Evolutionary conservation across 2,113 vertebrate species (phyloP).

Genomic region (Hemicordylus capensis): DNA sequence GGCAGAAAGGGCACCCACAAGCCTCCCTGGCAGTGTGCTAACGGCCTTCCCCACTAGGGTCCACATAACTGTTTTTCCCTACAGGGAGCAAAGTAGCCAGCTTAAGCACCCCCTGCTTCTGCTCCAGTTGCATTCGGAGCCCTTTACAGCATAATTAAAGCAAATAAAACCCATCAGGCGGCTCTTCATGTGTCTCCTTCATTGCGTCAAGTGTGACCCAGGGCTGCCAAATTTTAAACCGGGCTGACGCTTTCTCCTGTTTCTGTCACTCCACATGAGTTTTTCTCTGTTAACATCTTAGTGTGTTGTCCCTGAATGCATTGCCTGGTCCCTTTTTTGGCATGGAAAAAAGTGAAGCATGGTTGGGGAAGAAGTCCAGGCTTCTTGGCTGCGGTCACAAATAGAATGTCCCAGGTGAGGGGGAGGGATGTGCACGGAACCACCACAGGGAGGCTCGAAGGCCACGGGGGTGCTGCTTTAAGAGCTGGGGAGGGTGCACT

Average conservation of each 20-base stretch:
- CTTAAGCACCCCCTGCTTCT: background rate
- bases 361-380: too few species aligned
- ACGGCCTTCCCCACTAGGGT: too few species aligned
- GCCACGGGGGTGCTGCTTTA: too few species aligned
- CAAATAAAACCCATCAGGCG: background rate
- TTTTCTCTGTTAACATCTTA: background rate
- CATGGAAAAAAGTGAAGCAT: too few species aligned
- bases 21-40: background rate
- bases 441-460: too few species aligned
- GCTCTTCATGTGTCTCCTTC: background rate
- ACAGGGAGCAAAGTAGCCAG: background rate
- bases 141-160: background rate
- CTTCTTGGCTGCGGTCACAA: too few species aligned
- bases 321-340: too few species aligned
- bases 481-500: too few species aligned
- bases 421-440: too few species aligned
- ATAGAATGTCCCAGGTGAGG: too few species aligned
- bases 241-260: background rate
- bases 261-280: background rate
- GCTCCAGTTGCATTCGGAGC: too few species aligned
- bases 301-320: background rate
- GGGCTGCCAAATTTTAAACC: background rate
- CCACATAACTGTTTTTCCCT: background rate
- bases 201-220: background rate
- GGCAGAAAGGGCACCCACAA: background rate